phyloP scores from a whole-genome alignment of 2,888 invertebrate species.

The Leptopilina myrica region DNA sequence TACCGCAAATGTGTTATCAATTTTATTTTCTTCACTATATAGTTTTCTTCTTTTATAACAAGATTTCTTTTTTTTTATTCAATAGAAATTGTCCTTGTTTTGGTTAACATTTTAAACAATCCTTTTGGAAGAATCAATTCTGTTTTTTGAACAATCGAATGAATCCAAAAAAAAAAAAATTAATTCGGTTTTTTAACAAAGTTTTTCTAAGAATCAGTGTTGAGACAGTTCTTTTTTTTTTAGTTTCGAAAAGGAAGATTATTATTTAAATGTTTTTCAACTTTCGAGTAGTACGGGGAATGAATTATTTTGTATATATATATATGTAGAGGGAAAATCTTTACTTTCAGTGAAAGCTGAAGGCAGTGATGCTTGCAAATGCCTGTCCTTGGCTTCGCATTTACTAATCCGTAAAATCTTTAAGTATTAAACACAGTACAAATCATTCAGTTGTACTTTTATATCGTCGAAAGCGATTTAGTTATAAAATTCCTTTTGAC shows the following conservation, averaged over 20 bases:
- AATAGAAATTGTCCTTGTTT: too few relatives aligned
- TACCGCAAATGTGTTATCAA: too few relatives aligned
- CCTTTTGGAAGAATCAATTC: too few relatives aligned
- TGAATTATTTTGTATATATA: not conserved
- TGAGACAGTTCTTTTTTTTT: too few relatives aligned
- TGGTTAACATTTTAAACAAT: not conserved
- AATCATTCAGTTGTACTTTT: slow-evolving; percentile 13
- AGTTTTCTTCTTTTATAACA: too few relatives aligned
- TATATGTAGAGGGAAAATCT: not conserved
- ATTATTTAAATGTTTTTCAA: not conserved
- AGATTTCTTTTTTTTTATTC: too few relatives aligned
- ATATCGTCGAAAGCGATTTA: not conserved
- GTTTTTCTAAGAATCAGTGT: too few relatives aligned
- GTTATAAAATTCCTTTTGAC: too few relatives aligned
- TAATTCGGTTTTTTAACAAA: too few relatives aligned
- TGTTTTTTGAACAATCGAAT: too few relatives aligned
- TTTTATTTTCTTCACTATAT: too few relatives aligned
- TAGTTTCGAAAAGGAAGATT: not conserved
- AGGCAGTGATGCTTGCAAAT: slow-evolving; percentile 33
- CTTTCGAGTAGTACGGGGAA: not conserved
- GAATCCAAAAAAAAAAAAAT: too few relatives aligned
- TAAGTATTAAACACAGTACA: not conserved
- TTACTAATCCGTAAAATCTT: slow-evolving; percentile 21
- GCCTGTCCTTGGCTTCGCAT: slow-evolving; percentile 34
- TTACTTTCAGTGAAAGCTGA: slow-evolving; percentile 34